phyloP scores from a whole-genome alignment of 2,888 invertebrate species.

The Drosophila borborema region DNA sequence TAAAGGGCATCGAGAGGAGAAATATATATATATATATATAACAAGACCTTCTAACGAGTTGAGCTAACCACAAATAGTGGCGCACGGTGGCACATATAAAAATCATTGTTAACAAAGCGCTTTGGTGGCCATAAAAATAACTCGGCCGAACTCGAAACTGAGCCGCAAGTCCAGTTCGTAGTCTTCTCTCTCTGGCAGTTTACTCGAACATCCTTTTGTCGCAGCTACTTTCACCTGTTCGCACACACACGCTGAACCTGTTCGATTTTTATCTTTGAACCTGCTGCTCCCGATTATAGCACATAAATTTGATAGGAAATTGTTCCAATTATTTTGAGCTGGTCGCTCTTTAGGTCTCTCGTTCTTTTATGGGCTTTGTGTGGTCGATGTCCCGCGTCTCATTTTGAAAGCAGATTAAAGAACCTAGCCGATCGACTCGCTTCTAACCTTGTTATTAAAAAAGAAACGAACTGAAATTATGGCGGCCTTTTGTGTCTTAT shows the following conservation, averaged over 20 bases:
- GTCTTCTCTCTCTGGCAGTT: background rate
- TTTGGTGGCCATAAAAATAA: constrained; percentile 74
- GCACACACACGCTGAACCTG: constrained; percentile 40
- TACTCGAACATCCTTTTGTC: constrained; percentile 53
- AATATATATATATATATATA: constrained; percentile 49
- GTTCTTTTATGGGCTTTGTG: constrained; percentile 75
- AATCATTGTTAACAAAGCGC: constrained; percentile 81
- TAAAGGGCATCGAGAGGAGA: constrained; percentile 37
- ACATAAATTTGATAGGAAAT: constrained; percentile 81
- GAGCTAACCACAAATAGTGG: constrained; percentile 70
- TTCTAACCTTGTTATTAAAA: constrained; percentile 67
- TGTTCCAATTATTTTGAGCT: constrained; percentile 77
- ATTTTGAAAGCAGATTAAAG: constrained; percentile 75
- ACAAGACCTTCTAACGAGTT: constrained; percentile 73
- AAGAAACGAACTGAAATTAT: constrained; percentile 52
- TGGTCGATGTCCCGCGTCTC: constrained; percentile 72
- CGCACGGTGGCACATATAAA: constrained; percentile 63
- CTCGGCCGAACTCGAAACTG: constrained; percentile 40
- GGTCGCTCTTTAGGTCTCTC: constrained; percentile 34
- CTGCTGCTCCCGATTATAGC: constrained; percentile 80
- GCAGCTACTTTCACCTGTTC: constrained; percentile 75
- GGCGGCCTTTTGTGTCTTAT: constrained; percentile 54
- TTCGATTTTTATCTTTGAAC: constrained; percentile 81
- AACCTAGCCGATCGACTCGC: constrained; percentile 49
- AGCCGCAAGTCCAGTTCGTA: constrained; percentile 8